phyloP scores from a whole-genome alignment of 2,888 invertebrate species.

The Thera obeliscata region DNA sequence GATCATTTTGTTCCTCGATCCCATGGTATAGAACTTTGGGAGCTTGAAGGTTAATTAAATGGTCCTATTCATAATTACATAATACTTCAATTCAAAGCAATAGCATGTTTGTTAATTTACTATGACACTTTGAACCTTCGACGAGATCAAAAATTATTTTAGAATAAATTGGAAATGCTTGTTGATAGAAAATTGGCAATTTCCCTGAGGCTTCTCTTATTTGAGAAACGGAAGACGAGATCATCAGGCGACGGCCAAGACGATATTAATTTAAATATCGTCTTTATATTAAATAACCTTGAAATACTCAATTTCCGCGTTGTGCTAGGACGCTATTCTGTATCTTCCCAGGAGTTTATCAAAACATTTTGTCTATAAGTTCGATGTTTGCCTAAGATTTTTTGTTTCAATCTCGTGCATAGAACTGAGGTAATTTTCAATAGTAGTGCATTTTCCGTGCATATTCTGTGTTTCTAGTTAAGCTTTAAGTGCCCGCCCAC shows the following conservation, averaged over 20 bases:
- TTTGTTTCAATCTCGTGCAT: too few relatives aligned
- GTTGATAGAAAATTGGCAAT: constrained; percentile 13
- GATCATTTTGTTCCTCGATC: not conserved
- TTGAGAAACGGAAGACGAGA: constrained; percentile 13
- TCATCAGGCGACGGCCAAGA: constrained; percentile 3
- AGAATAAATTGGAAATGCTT: constrained; percentile 4
- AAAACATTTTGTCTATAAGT: not conserved
- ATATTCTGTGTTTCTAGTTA: not conserved
- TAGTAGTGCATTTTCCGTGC: not conserved
- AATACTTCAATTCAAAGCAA: not conserved
- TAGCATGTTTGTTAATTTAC: not conserved
- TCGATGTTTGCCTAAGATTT: too few relatives aligned
- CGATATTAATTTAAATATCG: constrained; percentile 2
- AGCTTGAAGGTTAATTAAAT: not conserved
- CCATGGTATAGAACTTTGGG: not conserved
- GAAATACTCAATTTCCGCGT: constrained; percentile 4
- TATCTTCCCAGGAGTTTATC: not conserved
- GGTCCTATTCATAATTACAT: too few relatives aligned
- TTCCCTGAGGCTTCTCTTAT: constrained; percentile 10
- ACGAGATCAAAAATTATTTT: not conserved
- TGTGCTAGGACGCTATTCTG: not conserved
- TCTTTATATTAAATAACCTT: not conserved
- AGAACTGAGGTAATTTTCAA: too few relatives aligned
- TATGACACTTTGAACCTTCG: not conserved
- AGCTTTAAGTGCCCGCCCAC: not conserved